These are phyloP conservation scores for Chaetoderma sp. DNA, from an alignment of 2,888 invertebrate genomes.

Conservation along the genomic window DNA sequence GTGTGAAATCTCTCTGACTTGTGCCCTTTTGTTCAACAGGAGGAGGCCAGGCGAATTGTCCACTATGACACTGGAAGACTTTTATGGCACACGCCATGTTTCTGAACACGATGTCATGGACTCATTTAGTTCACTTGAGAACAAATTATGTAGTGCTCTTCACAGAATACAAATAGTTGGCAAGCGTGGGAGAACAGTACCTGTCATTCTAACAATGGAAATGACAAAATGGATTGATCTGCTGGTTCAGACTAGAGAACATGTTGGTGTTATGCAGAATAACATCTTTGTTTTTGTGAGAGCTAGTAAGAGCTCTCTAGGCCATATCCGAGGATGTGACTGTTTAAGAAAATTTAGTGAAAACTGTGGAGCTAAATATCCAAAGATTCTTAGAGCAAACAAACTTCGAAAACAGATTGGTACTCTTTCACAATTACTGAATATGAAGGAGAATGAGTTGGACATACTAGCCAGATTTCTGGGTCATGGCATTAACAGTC, in stretches of 20 bases:
- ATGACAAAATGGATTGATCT: conserved; percentile 8
- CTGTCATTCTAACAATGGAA: conserved; percentile 5
- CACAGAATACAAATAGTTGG: conserved; percentile 15
- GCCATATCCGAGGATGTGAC: conserved; percentile 18
- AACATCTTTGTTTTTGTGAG: conserved; percentile 17
- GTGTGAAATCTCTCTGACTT: conserved; percentile 1
- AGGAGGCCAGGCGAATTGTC: conserved; percentile 13
- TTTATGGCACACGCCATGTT: not conserved
- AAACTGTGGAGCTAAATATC: conserved; percentile 8
- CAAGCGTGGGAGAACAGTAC: conserved; percentile 12
- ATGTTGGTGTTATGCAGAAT: not conserved
- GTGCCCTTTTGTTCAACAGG: conserved; percentile 4
- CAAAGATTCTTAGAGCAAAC: conserved; percentile 2
- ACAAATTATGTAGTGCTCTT: conserved; percentile 11
- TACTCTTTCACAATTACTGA: conserved; percentile 11
- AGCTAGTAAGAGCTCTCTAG: not conserved
- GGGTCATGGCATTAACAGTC: conserved; percentile 11
- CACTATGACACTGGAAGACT: conserved; percentile 13
- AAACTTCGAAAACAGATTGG: conserved; percentile 11
- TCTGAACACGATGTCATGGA: conserved; percentile 6
- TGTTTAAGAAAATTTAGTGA: not conserved
- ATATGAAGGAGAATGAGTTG: conserved; percentile 14
- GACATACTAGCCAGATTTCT: conserved; percentile 17
- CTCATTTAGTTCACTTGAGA: conserved; percentile 10
- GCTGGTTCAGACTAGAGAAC: not conserved